Base-by-base conservation (phyloP, 1,140 invertebrate species). In the Procambarus virginalis region DNA sequence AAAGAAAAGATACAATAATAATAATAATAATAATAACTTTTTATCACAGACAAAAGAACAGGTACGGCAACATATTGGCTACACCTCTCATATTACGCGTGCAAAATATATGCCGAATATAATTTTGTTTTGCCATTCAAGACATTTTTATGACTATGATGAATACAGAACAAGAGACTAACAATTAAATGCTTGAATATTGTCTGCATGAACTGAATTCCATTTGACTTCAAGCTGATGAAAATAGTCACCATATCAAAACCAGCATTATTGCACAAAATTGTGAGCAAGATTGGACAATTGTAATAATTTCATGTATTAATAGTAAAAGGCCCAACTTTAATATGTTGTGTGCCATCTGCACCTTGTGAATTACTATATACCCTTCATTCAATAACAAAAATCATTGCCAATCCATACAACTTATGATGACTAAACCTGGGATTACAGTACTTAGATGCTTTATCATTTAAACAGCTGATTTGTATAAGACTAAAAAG, bases 21-120 rank as follows among this genome's bases (percentile, higher is more conserved):
- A 70, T 68, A 64, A 76, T 51, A 73, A 48, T 82, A 34, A 60
- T 64, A 46, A 82, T n/a, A n/a, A 77, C 76, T 87, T 73, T 55
- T 81, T 87, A 87, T 87, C 86, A 87, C 86, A 87, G 86, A 87
- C 77, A 87, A 87, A 87, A 70, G 34, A 87, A 87, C 86, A 87
- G 86, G 86, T 87, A 87, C 86, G 78, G 78, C 86, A 87, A 87
- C 86, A 87, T 87, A 87, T 87, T 87, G 86, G 86, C 78, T 87
- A 80, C 86, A 81, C 86, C 78, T 81, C 51, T 64, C 64, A 70
- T 73, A 82, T 68, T 68, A 64, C 60, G 22, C 46, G 2, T 10
- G 48, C 20, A 82, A 68, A 73, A 73, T 64, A 81, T 60, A 60
- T 79, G 14, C 34, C 34, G 34, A 34, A 6, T 34, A 81, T 55